phyloP scores from a whole-genome alignment of 2,888 invertebrate species.

The Mythimna loreyi region DNA sequence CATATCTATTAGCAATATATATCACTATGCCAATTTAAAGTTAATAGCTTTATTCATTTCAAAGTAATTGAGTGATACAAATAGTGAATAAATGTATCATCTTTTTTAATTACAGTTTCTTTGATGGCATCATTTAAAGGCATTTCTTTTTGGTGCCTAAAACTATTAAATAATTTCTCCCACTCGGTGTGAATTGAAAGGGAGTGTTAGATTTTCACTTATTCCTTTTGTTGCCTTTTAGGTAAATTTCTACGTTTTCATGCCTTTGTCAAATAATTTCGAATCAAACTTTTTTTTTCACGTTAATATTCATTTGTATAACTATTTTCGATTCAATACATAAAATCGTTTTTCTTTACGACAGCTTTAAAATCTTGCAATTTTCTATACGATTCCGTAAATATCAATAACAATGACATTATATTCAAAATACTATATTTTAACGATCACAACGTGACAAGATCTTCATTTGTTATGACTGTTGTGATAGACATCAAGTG shows the following conservation, averaged over 20 bases:
- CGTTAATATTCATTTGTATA: neutral
- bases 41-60: constrained; percentile 53
- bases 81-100: constrained; percentile 34
- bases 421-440: constrained; percentile 42
- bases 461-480: constrained; percentile 54
- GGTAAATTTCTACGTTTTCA: too few species aligned
- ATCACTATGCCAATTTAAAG: constrained; percentile 49
- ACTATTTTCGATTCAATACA: neutral
- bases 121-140: too few species aligned
- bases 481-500: constrained; percentile 52
- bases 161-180: too few species aligned
- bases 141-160: too few species aligned
- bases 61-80: constrained; percentile 41
- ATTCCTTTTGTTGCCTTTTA: too few species aligned
- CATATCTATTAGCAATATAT: constrained; percentile 44
- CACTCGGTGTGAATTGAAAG: too few species aligned
- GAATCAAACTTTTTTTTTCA: neutral
- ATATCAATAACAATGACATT: constrained; percentile 51
- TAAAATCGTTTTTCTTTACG: constrained; percentile 17
- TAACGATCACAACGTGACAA: constrained; percentile 62
- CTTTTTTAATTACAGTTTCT: too few species aligned
- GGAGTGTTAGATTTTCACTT: too few species aligned
- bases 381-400: constrained; percentile 36
- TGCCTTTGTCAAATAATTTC: too few species aligned
- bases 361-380: constrained; percentile 14